phyloP scores from a whole-genome alignment of 2,113 vertebrate genomes.

The Lamprologus callipterus region DNA sequence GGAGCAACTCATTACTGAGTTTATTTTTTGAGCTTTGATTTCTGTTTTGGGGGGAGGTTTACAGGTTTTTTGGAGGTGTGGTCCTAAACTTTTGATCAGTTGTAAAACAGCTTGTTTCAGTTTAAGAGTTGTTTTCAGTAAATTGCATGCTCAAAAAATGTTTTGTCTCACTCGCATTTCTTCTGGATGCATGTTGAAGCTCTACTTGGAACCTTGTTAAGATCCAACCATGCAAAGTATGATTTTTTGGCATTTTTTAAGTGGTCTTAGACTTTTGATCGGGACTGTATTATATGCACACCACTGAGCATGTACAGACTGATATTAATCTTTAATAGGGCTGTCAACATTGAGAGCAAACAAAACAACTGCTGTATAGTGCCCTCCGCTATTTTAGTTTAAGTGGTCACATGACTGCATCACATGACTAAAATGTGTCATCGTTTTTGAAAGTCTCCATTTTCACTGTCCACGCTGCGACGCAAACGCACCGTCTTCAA shows the following conservation, averaged over 20 bases:
- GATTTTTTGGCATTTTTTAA: not conserved
- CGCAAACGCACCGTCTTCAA: accelerated
- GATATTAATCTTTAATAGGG: not conserved
- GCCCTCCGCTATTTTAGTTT: not conserved
- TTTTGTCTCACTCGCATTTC: not conserved
- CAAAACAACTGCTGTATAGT: not conserved
- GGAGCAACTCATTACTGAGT: not conserved
- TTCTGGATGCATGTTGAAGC: not conserved
- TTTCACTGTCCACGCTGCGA: not conserved
- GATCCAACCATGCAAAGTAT: not conserved
- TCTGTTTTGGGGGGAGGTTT: not conserved
- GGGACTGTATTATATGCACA: not conserved
- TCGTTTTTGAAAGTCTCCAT: not conserved
- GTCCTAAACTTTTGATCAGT: not conserved
- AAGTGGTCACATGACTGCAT: not conserved
- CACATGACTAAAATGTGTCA: not conserved
- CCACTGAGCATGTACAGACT: not conserved
- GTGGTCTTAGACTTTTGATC: not conserved
- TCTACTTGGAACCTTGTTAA: not conserved
- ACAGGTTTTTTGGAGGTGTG: not conserved
- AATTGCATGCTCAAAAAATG: not conserved
- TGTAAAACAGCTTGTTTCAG: not conserved
- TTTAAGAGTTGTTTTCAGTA: not conserved
- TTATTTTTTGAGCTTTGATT: not conserved
- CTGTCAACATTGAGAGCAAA: not conserved